A percentile compares a stretch with the other conserved stretches of the same genome.
These are phyloP conservation scores for Melipona quadrifasciata DNA, from an alignment of 1,140 invertebrate species.

Conservation along the genomic window DNA sequence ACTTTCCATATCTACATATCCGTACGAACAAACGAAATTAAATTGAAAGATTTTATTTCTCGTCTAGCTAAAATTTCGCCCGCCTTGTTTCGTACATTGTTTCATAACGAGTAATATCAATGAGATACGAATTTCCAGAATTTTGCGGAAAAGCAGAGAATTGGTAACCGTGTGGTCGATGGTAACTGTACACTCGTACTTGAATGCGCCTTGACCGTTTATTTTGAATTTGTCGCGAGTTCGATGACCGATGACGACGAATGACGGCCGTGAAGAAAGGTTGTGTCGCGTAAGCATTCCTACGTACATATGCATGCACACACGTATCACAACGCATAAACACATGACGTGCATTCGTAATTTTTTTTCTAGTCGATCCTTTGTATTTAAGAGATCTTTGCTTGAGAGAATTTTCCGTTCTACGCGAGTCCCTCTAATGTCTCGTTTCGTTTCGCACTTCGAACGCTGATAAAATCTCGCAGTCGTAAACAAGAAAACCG, in stretches of 20 bases:
- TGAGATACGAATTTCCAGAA: background rate
- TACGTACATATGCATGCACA: background rate
- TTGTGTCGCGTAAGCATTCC: conserved; percentile 21
- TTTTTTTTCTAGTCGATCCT: background rate
- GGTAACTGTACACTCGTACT: conserved; percentile 43
- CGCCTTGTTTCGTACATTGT: no score
- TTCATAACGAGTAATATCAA: background rate
- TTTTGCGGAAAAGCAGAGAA: background rate
- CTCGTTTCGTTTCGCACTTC: background rate
- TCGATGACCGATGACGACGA: conserved; percentile 74
- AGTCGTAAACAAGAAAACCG: background rate
- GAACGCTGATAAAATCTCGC: background rate
- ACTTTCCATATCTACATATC: no score
- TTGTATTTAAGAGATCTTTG: background rate
- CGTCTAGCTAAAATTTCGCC: no score
- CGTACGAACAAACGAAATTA: no score
- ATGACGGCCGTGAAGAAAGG: conserved; percentile 41
- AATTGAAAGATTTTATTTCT: no score
- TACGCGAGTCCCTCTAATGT: background rate
- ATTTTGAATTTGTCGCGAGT: conserved; percentile 76
- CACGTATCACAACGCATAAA: conserved; percentile 11
- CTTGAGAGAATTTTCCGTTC: background rate
- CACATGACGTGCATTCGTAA: background rate
- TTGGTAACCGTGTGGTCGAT: conserved; percentile 1
- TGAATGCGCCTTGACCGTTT: conserved; percentile 69